These are phyloP conservation scores for Monochamus alternatus DNA, from an alignment of 2,888 invertebrate genomes.

Conservation along the genomic window DNA sequence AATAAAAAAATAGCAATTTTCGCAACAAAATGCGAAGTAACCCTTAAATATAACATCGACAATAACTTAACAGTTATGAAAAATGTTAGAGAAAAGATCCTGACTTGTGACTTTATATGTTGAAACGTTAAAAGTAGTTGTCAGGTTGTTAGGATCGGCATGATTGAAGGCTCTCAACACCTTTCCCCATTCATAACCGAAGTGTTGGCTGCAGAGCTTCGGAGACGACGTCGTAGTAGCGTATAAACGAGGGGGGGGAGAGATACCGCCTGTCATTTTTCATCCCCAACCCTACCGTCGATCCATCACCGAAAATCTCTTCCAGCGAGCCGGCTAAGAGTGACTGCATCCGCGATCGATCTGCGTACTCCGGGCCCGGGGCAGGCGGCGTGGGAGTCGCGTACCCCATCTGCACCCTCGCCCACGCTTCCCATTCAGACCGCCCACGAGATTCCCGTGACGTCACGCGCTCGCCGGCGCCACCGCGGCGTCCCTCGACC, in stretches of 20 bases:
- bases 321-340: neutral
- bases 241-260: neutral
- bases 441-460: constrained; percentile 73
- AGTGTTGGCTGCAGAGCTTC: neutral
- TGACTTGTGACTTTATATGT: no score
- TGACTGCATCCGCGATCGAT: constrained; percentile 36
- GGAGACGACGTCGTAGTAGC: neutral
- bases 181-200: neutral
- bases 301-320: no score
- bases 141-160: no score
- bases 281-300: neutral
- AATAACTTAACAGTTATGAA: no score
- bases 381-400: constrained; percentile 56
- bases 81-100: no score
- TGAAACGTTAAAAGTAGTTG: no score
- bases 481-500: constrained; percentile 53
- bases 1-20: no score
- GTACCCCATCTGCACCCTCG: constrained; percentile 53
- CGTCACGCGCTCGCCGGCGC: constrained; percentile 74
- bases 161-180: no score
- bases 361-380: constrained; percentile 59
- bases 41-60: no score
- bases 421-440: constrained; percentile 68
- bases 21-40: no score
- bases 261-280: neutral